Percentiles rank a stretch among this genome's conserved stretches.
phyloP scores from a whole-genome alignment of 2,888 invertebrate species.

The Trichacis sp. region DNA sequence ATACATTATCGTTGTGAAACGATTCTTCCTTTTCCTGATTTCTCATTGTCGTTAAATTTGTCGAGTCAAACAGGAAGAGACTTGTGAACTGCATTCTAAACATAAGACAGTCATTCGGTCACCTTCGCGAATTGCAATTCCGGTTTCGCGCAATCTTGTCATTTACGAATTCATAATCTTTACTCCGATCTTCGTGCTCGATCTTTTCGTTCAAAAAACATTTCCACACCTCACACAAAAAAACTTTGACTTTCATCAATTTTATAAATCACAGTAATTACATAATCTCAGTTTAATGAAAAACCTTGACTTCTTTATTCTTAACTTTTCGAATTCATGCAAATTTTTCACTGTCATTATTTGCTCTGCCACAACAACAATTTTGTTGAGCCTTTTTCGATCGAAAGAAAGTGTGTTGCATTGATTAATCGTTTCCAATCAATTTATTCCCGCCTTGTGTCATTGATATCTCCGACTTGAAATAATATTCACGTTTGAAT shows the following conservation, averaged over 20 bases:
- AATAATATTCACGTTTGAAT: neutral
- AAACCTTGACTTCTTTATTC: too few species aligned
- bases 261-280: too few species aligned
- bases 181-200: conserved; percentile 27
- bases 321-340: too few species aligned
- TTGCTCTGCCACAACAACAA: too few species aligned
- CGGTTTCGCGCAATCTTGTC: conserved; percentile 31
- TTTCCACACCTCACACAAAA: too few species aligned
- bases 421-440: neutral
- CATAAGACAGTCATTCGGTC: conserved; percentile 23
- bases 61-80: conserved; percentile 3
- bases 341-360: too few species aligned
- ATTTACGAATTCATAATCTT: conserved; percentile 35
- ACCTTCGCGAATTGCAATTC: conserved; percentile 32
- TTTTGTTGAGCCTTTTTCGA: too few species aligned
- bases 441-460: too few species aligned
- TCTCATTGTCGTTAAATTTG: conserved; percentile 9
- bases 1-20: neutral
- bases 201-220: too few species aligned
- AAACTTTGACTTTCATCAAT: too few species aligned
- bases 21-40: neutral
- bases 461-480: neutral
- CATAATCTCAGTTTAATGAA: too few species aligned
- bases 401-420: neutral
- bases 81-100: conserved; percentile 29